These are phyloP conservation scores for Hetaerina titia DNA, from an alignment of 2,888 invertebrate genomes.

Conservation along the genomic window DNA sequence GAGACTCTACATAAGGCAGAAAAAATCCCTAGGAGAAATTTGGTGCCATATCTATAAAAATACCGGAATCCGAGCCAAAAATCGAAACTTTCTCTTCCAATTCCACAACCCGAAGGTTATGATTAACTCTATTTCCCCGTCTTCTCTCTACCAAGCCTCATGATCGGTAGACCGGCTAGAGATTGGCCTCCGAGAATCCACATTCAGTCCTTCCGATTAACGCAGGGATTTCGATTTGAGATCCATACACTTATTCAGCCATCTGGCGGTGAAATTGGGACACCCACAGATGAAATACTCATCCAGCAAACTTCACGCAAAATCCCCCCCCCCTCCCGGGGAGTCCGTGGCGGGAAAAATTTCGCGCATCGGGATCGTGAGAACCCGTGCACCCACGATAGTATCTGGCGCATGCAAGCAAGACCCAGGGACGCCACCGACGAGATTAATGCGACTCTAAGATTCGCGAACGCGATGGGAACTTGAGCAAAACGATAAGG, in stretches of 20 bases:
- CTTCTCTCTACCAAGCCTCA: too few species aligned
- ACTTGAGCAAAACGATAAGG: constrained; percentile 21
- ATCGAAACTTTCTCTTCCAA: too few species aligned
- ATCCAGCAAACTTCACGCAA: neutral
- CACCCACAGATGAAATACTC: neutral
- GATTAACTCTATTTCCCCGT: too few species aligned
- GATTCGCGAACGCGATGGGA: neutral
- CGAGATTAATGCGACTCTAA: neutral
- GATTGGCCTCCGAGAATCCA: neutral
- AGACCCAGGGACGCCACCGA: neutral
- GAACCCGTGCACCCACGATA: neutral
- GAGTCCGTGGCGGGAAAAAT: neutral
- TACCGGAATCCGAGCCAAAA: too few species aligned
- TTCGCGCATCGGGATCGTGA: neutral
- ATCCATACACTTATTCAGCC: neutral
- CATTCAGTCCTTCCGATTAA: neutral
- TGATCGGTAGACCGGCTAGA: neutral
- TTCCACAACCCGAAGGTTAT: too few species aligned
- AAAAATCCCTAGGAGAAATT: too few species aligned
- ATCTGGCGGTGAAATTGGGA: neutral
- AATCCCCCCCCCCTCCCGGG: too few species aligned
- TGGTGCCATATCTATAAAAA: too few species aligned
- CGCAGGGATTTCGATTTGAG: neutral
- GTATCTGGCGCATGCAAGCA: neutral
- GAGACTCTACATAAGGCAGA: too few species aligned